Evolutionary conservation across 2,888 invertebrate species (phyloP).

Genomic region (Dicyrtomina minuta): DNA sequence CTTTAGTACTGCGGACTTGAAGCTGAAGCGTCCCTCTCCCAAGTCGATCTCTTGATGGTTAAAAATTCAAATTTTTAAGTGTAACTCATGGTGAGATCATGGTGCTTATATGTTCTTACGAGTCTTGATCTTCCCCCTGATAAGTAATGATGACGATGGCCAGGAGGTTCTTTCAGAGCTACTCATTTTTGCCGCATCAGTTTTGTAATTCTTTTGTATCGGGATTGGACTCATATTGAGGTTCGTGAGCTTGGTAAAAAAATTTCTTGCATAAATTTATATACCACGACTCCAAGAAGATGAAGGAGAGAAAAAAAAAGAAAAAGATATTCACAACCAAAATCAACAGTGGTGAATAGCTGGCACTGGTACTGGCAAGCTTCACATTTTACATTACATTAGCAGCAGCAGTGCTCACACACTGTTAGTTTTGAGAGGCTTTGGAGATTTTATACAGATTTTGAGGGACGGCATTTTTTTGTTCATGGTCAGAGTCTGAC

Average conservation of each 20-base stretch:
- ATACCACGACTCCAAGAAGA: background rate
- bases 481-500: too few relatives aligned
- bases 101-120: constrained; percentile 4
- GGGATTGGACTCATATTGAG: too few relatives aligned
- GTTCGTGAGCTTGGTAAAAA: background rate
- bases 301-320: background rate
- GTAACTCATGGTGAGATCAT: constrained; percentile 27
- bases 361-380: too few relatives aligned
- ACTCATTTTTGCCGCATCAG: background rate
- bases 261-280: constrained; percentile 2
- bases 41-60: background rate
- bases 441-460: too few relatives aligned
- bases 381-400: background rate
- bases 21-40: background rate
- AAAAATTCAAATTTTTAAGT: background rate
- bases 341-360: background rate
- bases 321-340: background rate
- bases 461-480: too few relatives aligned
- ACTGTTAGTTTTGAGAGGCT: too few relatives aligned
- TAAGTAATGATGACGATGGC: background rate
- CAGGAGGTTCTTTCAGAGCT: background rate
- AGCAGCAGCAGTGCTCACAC: too few relatives aligned
- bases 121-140: background rate
- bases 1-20: background rate
- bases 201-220: background rate